phyloP scores from a whole-genome alignment of 2,888 invertebrate genomes.

The Rutpela maculata region DNA sequence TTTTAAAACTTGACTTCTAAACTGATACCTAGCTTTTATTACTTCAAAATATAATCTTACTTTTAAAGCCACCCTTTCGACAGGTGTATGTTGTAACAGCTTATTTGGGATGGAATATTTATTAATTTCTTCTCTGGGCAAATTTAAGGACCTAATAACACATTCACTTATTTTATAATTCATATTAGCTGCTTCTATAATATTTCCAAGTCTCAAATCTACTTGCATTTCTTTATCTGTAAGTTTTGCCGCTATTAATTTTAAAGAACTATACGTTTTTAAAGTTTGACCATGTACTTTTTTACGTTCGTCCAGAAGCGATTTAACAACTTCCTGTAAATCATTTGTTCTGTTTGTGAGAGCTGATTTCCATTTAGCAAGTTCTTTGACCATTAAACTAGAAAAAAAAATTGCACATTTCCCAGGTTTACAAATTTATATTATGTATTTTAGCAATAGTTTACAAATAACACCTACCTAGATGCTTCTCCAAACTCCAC shows the following conservation, averaged over 20 bases:
- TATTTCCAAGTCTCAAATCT: constrained; percentile 77
- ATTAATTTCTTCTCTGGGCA: constrained; percentile 67
- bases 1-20: too few species aligned
- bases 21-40: too few species aligned
- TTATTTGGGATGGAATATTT: not conserved
- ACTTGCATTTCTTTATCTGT: constrained; percentile 56
- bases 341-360: constrained; percentile 83
- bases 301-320: constrained; percentile 82
- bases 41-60: constrained; percentile 56
- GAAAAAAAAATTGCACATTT: constrained; percentile 52
- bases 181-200: constrained; percentile 79
- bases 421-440: not conserved
- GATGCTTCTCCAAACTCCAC: constrained; percentile 98
- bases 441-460: too few species aligned
- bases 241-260: constrained; percentile 74
- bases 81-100: constrained; percentile 64
- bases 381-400: constrained; percentile 93
- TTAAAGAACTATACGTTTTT: constrained; percentile 80
- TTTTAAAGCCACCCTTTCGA: constrained; percentile 74
- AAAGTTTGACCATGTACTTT: constrained; percentile 79
- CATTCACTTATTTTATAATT: constrained; percentile 81
- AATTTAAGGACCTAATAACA: constrained; percentile 72
- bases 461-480: constrained; percentile 72
- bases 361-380: constrained; percentile 90
- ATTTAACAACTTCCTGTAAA: constrained; percentile 82